A percentile compares a stretch with the other conserved stretches of the same genome.
phyloP scores from a whole-genome alignment of 2,797 vertebrate species.

The Chanos chanos region DNA sequence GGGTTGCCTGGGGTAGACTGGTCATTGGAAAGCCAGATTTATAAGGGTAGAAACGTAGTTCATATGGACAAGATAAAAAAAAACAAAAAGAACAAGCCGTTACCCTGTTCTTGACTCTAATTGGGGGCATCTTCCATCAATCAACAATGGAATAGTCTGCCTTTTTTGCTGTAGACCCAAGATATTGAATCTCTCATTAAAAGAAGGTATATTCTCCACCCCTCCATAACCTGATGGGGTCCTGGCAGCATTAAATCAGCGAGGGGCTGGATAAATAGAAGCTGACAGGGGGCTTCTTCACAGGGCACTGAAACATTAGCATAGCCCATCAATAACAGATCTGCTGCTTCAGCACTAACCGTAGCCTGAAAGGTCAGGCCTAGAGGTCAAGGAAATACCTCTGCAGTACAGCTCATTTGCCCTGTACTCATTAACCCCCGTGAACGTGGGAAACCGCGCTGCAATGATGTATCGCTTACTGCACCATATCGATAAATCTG shows the following conservation, averaged over 20 bases:
- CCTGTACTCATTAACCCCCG: conserved; percentile 48
- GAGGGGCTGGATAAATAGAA: not conserved
- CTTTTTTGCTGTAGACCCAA: too few relatives aligned
- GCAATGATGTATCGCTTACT: not conserved
- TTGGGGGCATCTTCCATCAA: too few relatives aligned
- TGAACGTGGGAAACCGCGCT: conserved; percentile 42
- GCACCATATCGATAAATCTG: conserved; percentile 19
- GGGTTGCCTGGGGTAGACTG: too few relatives aligned
- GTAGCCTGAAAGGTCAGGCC: not conserved
- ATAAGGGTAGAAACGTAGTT: too few relatives aligned
- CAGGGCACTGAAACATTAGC: conserved; percentile 4
- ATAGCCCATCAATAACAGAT: conserved; percentile 10
- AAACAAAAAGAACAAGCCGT: too few relatives aligned
- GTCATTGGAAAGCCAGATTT: too few relatives aligned
- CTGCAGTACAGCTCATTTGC: conserved; percentile 37
- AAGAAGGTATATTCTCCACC: not conserved
- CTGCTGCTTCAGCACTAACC: conserved; percentile 25
- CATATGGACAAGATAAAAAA: too few relatives aligned
- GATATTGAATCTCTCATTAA: not conserved
- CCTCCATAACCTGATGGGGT: not conserved
- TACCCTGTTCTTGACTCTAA: too few relatives aligned
- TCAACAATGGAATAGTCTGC: too few relatives aligned
- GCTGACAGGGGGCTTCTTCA: not conserved
- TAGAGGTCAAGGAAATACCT: conserved; percentile 11
- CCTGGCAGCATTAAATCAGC: not conserved